Evolutionary conservation across 2,888 invertebrate species (phyloP), one percentile per base, ranked within the genome.

Genomic region (Tachina grossa): DNA sequence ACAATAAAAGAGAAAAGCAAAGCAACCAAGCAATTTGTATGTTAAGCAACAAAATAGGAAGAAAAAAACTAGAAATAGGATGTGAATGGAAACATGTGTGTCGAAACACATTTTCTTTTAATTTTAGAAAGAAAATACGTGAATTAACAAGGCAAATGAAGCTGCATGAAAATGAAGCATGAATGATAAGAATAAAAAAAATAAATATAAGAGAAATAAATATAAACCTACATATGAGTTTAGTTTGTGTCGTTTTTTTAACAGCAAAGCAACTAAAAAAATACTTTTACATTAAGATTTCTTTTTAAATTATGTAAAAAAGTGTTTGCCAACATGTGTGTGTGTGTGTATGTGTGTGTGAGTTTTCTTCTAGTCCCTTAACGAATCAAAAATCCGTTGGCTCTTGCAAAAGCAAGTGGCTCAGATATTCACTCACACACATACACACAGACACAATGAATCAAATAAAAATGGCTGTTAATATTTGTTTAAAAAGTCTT

Each of bases 401-500:
- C 49, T 45, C 53, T 43, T 31, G 14, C 9, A 61, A 45, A 41
- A 5, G 41, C 69, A 72, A 19, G 16, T 14, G 14, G 13, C 47
- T 39, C n/a, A 55, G 3, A 53, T 19, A 53, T 31, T 6, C 39
- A 43, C 14, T 31, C 63, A 53, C 57, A 68, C 43, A 63, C 39
- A 55, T 22, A 66, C 47, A 47, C 14, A 51, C 5, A 45, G n/a
- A 51, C 72, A 66, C 22, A 77, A 72, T 80, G 59, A 55, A 47
- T 79, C 49, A 79, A 61, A 80, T 68, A 57, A 53, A 72, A 81
- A 76, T 72, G 66, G 61, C 75, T 79, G 85, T 82, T 79, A 82
- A 85, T 78, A 75, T 83, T 85, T 79, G 82, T 57, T 82, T 83
- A 43, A 66, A 83, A 79, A 75, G 78, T 81, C 72, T 41, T 31